Evolutionary conservation across 2,113 vertebrate species (phyloP).

Genomic region (Clarias magur): DNA sequence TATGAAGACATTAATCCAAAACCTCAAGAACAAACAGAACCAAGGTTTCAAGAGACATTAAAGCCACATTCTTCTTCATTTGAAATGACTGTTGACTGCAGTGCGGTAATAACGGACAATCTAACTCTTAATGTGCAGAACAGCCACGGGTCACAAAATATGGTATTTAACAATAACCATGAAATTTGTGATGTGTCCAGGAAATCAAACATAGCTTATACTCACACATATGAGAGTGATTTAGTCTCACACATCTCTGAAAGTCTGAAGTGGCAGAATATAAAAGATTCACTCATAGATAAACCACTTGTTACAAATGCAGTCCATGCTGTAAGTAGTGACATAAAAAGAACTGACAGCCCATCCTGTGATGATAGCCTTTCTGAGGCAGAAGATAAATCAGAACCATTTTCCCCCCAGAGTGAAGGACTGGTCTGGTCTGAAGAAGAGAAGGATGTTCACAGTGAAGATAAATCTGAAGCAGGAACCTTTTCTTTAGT

Average conservation of each 20-base stretch:
- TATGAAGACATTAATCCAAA: conserved; percentile 51
- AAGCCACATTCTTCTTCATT: neutral
- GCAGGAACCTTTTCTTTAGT: conserved; percentile 12
- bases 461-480: conserved; percentile 29
- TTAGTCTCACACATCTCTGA: conserved; percentile 15
- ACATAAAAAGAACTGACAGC: conserved; percentile 36
- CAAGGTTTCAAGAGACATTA: neutral
- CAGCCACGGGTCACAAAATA: conserved; percentile 36
- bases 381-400: conserved; percentile 30
- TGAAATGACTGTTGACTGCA: neutral
- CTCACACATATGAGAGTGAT: conserved; percentile 14
- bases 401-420: conserved; percentile 50
- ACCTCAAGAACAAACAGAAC: conserved; percentile 32
- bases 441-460: conserved; percentile 47
- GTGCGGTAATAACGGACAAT: conserved; percentile 24
- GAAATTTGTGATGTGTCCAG: conserved; percentile 23
- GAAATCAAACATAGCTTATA: conserved; percentile 15
- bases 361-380: conserved; percentile 7
- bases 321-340: conserved; percentile 14
- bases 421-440: conserved; percentile 53
- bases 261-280: conserved; percentile 18
- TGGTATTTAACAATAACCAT: conserved; percentile 53
- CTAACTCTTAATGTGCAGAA: conserved; percentile 47
- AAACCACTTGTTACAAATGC: conserved; percentile 31
- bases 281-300: conserved; percentile 18